A percentile compares a stretch with the other conserved stretches of the same genome.
Conservation (phyloP, 2,888 invertebrate species). For the Ichneumon xanthorius region DNA sequence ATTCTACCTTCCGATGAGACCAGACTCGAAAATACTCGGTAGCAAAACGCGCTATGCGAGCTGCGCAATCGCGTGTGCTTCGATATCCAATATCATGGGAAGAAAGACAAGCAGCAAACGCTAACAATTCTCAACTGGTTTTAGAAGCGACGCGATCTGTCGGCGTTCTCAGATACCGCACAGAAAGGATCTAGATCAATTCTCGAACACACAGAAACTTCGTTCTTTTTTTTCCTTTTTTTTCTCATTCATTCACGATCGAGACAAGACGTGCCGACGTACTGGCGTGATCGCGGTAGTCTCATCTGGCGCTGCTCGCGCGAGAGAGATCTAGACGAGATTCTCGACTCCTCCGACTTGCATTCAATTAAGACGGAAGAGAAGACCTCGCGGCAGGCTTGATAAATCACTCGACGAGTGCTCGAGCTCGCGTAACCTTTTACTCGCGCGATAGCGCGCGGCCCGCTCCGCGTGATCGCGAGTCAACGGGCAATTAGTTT, state of each 20-base stretch:
- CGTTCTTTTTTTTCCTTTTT: constrained; percentile 22
- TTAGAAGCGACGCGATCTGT: constrained; percentile 34
- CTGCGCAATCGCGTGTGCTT: constrained; percentile 37
- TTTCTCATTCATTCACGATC: constrained; percentile 60
- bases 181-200: constrained; percentile 55
- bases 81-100: constrained; percentile 65
- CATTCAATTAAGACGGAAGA: constrained; percentile 80
- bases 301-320: constrained; percentile 60
- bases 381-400: constrained; percentile 65
- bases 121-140: constrained; percentile 49
- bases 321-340: constrained; percentile 64
- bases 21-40: constrained; percentile 18
- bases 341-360: constrained; percentile 73
- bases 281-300: constrained; percentile 67
- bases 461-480: constrained; percentile 67
- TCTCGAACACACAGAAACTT: constrained; percentile 30
- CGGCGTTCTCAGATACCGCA: constrained; percentile 46
- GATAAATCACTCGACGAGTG: constrained; percentile 78
- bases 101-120: constrained; percentile 32
- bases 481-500: constrained; percentile 79
- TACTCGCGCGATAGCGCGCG: constrained; percentile 72
- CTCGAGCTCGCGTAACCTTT: constrained; percentile 76
- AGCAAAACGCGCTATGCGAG: constrained; percentile 17
- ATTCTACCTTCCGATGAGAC: constrained; percentile 57
- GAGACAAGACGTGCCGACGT: constrained; percentile 58